phyloP scores from a whole-genome alignment of 2,113 vertebrate genomes.

The Hippotragus niger region DNA sequence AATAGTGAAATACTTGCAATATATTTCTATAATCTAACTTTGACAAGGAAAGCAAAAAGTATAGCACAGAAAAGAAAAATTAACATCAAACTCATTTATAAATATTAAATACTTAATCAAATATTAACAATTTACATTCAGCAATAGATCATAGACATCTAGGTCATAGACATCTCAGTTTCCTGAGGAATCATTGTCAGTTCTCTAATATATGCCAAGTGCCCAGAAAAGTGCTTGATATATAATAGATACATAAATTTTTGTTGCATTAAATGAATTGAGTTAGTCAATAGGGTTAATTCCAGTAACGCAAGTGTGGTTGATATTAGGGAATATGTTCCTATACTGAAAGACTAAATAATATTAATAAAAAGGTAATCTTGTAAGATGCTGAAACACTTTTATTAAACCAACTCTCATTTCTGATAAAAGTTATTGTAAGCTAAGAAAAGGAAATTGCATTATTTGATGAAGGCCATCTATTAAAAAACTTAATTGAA shows the following conservation, averaged over 20 bases:
- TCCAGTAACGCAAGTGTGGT: neutral
- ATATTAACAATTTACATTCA: neutral
- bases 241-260: neutral
- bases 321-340: neutral
- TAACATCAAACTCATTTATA: neutral
- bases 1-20: neutral
- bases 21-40: conserved; percentile 11
- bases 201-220: neutral
- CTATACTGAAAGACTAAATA: neutral
- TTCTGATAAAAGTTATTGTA: neutral
- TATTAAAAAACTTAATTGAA: neutral
- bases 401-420: neutral
- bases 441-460: neutral
- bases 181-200: neutral
- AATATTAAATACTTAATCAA: neutral
- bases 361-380: neutral
- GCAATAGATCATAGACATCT: neutral
- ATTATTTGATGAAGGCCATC: neutral
- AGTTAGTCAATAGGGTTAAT: neutral
- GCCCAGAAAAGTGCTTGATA: neutral
- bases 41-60: conserved; percentile 3
- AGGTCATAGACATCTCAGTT: neutral
- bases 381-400: neutral
- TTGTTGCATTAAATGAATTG: neutral
- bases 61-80: neutral